phyloP scores from a whole-genome alignment of 2,888 invertebrate species.

The Liposcelis brunnea region DNA sequence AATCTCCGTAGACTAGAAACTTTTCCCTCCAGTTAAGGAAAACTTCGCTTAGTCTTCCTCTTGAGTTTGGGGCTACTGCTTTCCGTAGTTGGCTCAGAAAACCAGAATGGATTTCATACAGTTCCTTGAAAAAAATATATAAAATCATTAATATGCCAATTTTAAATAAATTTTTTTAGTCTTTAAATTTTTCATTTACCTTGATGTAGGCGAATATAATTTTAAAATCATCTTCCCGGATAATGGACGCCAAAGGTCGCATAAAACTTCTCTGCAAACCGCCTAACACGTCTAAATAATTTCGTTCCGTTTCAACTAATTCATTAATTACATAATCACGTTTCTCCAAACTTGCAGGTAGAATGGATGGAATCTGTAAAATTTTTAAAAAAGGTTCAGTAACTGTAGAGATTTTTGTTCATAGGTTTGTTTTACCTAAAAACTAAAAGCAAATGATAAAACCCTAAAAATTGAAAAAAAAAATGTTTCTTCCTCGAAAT shows the following conservation, averaged over 20 bases:
- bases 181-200: slow-evolving; percentile 34
- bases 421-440: too few species aligned
- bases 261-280: slow-evolving; percentile 69
- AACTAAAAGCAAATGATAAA: too few species aligned
- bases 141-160: slow-evolving; percentile 5
- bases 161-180: not conserved
- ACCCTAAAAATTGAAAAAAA: too few species aligned
- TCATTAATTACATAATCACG: slow-evolving; percentile 87
- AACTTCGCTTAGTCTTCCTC: slow-evolving; percentile 52
- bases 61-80: slow-evolving; percentile 43
- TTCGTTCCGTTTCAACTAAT: slow-evolving; percentile 89
- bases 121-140: slow-evolving; percentile 37
- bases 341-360: slow-evolving; percentile 43
- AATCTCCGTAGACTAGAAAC: slow-evolving; percentile 86
- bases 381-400: not conserved
- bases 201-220: slow-evolving; percentile 81
- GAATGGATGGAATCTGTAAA: slow-evolving; percentile 18
- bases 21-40: slow-evolving; percentile 83
- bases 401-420: too few species aligned
- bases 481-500: too few species aligned
- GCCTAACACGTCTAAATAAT: slow-evolving; percentile 84
- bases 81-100: slow-evolving; percentile 65
- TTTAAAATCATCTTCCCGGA: slow-evolving; percentile 57
- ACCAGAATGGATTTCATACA: slow-evolving; percentile 70
- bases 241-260: slow-evolving; percentile 49